Percentiles rank a stretch among this genome's conserved stretches.
These are phyloP conservation scores for Macrosiphum euphorbiae DNA, from an alignment of 2,888 invertebrate genomes.

Conservation along the genomic window DNA sequence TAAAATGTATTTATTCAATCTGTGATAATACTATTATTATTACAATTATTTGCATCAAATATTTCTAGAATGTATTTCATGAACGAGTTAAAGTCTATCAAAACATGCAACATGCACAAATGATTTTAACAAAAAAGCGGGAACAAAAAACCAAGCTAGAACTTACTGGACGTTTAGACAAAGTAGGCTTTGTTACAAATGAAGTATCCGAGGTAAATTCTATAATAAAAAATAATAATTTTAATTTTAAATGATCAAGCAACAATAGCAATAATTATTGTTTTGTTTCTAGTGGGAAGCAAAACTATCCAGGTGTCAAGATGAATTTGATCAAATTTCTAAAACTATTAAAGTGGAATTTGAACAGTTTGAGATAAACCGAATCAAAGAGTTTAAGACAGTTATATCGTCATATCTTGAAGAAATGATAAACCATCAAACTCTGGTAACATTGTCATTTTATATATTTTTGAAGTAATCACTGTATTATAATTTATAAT, in stretches of 20 bases:
- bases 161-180: constrained; percentile 89
- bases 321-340: constrained; percentile 95
- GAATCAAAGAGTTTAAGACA: constrained; percentile 90
- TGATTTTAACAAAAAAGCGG: constrained; percentile 92
- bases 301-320: constrained; percentile 96
- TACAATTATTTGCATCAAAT: background rate
- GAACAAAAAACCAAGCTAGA: constrained; percentile 95
- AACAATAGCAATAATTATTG: constrained; percentile 27
- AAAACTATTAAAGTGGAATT: constrained; percentile 94
- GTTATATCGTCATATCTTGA: constrained; percentile 93
- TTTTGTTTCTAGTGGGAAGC: constrained; percentile 83
- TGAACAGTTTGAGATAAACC: constrained; percentile 89
- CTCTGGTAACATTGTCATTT: constrained; percentile 77
- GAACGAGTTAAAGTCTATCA: constrained; percentile 89
- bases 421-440: constrained; percentile 93
- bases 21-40: background rate
- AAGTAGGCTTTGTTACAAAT: constrained; percentile 86
- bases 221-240: background rate
- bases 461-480: background rate
- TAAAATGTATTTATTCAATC: no score
- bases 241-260: background rate
- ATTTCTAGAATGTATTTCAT: constrained; percentile 77
- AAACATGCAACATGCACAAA: constrained; percentile 97
- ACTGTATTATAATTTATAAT: background rate
- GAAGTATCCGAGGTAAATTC: constrained; percentile 89